A percentile compares a stretch with the other conserved stretches of the same genome.
Conservation (phyloP, 2,797 vertebrate genomes). For the Esox lucius region DNA sequence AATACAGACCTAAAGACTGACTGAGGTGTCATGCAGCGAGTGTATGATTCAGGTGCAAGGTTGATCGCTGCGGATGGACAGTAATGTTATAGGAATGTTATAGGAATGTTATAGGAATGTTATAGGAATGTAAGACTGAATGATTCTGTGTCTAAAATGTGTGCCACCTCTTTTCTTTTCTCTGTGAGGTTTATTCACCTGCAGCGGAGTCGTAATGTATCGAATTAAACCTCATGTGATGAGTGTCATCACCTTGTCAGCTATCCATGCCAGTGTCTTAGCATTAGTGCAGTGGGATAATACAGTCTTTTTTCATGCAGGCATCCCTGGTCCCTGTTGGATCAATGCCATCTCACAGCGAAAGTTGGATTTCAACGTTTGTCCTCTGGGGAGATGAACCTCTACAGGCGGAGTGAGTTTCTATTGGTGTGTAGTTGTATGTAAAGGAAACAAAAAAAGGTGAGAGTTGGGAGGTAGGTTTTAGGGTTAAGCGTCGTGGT, state of each 20-base stretch:
- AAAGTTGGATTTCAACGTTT: too few relatives aligned
- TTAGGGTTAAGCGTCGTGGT: too few relatives aligned
- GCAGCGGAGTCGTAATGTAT: background rate
- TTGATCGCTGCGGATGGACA: background rate
- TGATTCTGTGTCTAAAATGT: background rate
- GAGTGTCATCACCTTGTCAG: background rate
- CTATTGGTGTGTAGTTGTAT: too few relatives aligned
- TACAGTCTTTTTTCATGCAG: background rate
- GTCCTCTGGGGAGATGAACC: too few relatives aligned
- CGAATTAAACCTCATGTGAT: background rate
- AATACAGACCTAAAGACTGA: constrained; percentile 1
- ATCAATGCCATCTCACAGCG: too few relatives aligned
- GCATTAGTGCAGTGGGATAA: too few relatives aligned
- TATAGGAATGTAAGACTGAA: background rate
- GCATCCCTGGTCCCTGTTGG: background rate
- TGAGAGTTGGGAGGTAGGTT: too few relatives aligned
- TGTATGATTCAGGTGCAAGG: background rate
- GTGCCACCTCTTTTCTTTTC: background rate
- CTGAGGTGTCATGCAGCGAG: background rate
- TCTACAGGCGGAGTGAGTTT: too few relatives aligned
- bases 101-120: too few relatives aligned
- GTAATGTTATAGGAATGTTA: background rate
- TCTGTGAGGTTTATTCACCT: background rate
- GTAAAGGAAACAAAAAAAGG: too few relatives aligned
- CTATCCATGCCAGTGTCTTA: background rate